These are phyloP conservation scores for Protodeltote pygarga DNA, from an alignment of 2,888 invertebrate species.

Conservation along the genomic window DNA sequence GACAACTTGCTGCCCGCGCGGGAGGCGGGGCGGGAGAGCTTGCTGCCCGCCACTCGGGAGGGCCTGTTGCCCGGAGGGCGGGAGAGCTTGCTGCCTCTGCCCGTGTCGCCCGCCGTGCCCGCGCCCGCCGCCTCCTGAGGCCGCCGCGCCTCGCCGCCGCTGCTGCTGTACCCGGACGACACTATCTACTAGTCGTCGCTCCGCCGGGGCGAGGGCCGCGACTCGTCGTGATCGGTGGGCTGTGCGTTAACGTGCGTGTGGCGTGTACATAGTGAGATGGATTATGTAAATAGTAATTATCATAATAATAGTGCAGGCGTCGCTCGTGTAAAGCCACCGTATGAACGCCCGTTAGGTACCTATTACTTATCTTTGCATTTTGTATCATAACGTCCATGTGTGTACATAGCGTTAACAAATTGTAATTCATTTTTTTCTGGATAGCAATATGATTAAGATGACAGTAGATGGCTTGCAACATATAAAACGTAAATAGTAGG, in stretches of 20 bases:
- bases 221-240: constrained; percentile 3
- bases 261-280: constrained; percentile 33
- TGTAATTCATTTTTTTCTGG: constrained; percentile 27
- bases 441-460: constrained; percentile 30
- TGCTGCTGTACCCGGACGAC: constrained; percentile 76
- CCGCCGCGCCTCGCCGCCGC: constrained; percentile 66
- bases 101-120: constrained; percentile 1
- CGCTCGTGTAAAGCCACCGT: constrained; percentile 28
- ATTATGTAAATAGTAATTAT: constrained; percentile 46
- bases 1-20: constrained; percentile 35
- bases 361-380: constrained; percentile 26
- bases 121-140: constrained; percentile 73
- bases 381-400: constrained; percentile 34
- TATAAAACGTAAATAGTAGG: constrained; percentile 19
- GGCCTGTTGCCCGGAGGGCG: constrained; percentile 60
- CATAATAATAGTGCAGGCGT: constrained; percentile 37
- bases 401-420: constrained; percentile 38
- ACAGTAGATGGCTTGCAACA: constrained; percentile 40
- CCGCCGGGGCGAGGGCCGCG: constrained; percentile 5
- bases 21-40: constrained; percentile 68
- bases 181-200: constrained; percentile 71
- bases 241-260: constrained; percentile 22
- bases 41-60: constrained; percentile 46
- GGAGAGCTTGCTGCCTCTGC: constrained; percentile 55
- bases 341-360: constrained; percentile 32